A percentile compares a stretch with the other conserved stretches of the same genome.
These are phyloP conservation scores for Selenia dentaria DNA, from an alignment of 2,888 invertebrate species.

Conservation along the genomic window DNA sequence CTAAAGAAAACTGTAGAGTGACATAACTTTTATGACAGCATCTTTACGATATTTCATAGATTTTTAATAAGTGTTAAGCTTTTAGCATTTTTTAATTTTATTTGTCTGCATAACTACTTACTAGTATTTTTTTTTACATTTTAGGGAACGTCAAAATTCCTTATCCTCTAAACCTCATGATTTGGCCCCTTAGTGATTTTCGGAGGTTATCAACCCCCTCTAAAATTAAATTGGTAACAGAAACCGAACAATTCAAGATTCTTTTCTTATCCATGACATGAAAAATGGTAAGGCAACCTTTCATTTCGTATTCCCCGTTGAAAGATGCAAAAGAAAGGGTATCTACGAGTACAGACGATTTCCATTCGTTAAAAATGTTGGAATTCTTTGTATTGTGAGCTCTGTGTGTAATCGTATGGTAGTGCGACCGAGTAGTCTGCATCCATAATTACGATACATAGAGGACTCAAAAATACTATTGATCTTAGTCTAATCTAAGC, in stretches of 20 bases:
- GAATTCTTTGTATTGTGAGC: conserved; percentile 74
- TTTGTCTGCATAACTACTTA: too few relatives aligned
- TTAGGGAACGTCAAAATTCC: too few relatives aligned
- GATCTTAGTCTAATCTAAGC: too few relatives aligned
- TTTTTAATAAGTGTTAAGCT: too few relatives aligned
- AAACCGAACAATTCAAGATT: conserved; percentile 18
- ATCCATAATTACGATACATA: too few relatives aligned
- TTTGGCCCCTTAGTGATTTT: not conserved
- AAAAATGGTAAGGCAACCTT: conserved; percentile 67
- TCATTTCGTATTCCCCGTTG: conserved; percentile 72
- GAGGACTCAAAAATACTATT: too few relatives aligned
- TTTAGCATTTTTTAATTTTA: too few relatives aligned
- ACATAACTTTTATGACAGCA: not conserved
- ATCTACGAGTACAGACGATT: conserved; percentile 74
- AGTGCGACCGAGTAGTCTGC: conserved; percentile 40
- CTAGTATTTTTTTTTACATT: too few relatives aligned
- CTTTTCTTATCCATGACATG: conserved; percentile 45
- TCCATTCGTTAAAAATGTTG: conserved; percentile 83
- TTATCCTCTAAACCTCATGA: too few relatives aligned
- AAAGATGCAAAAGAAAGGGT: conserved; percentile 75
- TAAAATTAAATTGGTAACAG: conserved; percentile 12
- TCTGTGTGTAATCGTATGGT: conserved; percentile 70
- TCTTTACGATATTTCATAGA: too few relatives aligned
- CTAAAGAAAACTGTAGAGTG: not conserved
- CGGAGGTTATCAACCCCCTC: not conserved